These are phyloP conservation scores for Mastomys coucha DNA, from an alignment of 2,113 vertebrate species.

Conservation along the genomic window DNA sequence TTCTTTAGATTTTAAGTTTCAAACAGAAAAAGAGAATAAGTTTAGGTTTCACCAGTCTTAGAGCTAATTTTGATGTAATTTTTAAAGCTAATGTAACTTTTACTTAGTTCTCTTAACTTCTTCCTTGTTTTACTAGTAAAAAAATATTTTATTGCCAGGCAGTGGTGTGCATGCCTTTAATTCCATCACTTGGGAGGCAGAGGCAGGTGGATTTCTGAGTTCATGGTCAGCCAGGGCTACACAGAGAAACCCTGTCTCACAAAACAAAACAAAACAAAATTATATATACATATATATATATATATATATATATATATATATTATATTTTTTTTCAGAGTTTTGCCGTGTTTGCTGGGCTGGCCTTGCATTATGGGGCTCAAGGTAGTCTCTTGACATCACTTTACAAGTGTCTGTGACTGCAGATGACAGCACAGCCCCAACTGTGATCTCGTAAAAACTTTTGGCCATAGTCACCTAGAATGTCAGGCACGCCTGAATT, in stretches of 20 bases:
- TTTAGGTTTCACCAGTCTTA: slow-evolving; percentile 12
- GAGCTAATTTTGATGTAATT: slow-evolving; percentile 33
- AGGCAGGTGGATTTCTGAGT: no score
- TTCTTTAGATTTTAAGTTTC: slow-evolving; percentile 27
- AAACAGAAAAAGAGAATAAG: background rate
- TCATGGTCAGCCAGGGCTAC: no score
- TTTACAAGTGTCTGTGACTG: background rate
- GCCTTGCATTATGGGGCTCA: background rate
- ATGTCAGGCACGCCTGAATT: slow-evolving; percentile 20
- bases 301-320: no score
- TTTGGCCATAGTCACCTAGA: background rate
- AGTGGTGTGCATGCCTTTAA: no score
- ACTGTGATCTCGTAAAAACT: background rate
- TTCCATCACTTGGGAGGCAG: no score
- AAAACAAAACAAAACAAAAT: no score
- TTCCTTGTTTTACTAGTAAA: background rate
- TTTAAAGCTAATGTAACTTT: background rate
- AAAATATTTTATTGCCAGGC: background rate
- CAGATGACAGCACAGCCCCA: no score
- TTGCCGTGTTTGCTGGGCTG: background rate
- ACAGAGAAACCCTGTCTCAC: no score
- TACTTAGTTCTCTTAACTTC: slow-evolving; percentile 39
- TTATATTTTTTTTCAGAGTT: background rate
- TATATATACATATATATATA: no score
- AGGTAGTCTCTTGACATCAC: background rate